Percentiles rank a stretch among this genome's conserved stretches.
Conservation (phyloP, 2,797 vertebrate species). For the Brotula barbata region DNA sequence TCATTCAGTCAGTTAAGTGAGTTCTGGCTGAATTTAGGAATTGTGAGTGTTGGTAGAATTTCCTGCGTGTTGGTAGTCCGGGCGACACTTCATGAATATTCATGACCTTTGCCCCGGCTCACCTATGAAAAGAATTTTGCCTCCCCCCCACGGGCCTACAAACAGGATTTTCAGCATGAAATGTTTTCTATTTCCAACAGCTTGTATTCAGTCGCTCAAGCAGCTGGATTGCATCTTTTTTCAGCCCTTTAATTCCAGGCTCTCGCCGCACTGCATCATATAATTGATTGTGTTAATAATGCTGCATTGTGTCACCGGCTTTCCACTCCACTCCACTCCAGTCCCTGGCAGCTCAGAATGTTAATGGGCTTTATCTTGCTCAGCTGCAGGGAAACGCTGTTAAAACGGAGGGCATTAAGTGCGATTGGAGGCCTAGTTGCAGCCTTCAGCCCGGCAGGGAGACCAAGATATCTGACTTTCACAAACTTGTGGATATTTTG, state of each 20-base stretch:
- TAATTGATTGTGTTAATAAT: conserved; percentile 70
- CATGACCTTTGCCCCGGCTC: no score
- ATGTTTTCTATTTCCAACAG: no score
- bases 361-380: conserved; percentile 66
- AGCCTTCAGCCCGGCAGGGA: conserved; percentile 18
- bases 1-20: no score
- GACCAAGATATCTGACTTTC: conserved; percentile 27
- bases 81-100: no score
- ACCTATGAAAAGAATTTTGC: no score
- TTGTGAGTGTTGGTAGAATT: no score
- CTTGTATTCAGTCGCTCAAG: conserved; percentile 9
- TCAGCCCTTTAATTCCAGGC: neutral
- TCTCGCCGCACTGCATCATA: conserved; percentile 30
- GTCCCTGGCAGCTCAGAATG: conserved; percentile 59
- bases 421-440: conserved; percentile 30
- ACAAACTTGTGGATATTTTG: conserved; percentile 21
- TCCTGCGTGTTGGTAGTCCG: no score
- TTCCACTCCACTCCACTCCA: conserved; percentile 26
- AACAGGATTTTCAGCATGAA: neutral
- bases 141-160: no score
- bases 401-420: conserved; percentile 44
- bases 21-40: no score
- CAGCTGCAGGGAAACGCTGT: conserved; percentile 50
- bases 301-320: conserved; percentile 60
- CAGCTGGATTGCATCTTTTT: conserved; percentile 9